Evolutionary conservation across 2,888 invertebrate genomes (phyloP).

Genomic region (Julus scanicus): DNA sequence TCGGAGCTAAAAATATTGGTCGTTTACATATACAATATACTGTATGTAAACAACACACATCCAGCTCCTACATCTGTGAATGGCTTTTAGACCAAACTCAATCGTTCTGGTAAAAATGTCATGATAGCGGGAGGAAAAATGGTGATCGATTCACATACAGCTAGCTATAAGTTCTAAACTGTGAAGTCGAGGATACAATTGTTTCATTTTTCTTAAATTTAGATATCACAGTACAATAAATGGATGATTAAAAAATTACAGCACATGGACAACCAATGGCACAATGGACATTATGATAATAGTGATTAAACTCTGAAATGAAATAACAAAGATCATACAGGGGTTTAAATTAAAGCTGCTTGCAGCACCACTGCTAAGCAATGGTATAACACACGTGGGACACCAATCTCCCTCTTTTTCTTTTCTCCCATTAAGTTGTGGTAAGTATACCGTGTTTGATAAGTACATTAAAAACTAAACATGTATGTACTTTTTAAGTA

Average conservation of each 20-base stretch:
- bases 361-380: background rate
- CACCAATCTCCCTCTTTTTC: background rate
- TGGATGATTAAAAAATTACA: conserved; percentile 52
- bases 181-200: conserved; percentile 25
- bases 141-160: background rate
- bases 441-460: conserved; percentile 6
- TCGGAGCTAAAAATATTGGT: too few relatives aligned
- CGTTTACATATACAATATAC: too few relatives aligned
- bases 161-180: conserved; percentile 5
- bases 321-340: conserved; percentile 50
- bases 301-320: conserved; percentile 51
- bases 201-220: conserved; percentile 44
- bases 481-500: background rate
- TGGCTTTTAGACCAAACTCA: background rate
- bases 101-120: background rate
- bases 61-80: background rate
- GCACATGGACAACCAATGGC: conserved; percentile 50
- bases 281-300: conserved; percentile 51
- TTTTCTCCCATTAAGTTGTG: background rate
- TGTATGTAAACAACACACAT: conserved; percentile 4
- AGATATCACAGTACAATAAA: conserved; percentile 55
- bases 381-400: conserved; percentile 11
- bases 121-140: background rate
- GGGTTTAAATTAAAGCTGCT: conserved; percentile 45
- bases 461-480: background rate